Base-by-base conservation (phyloP, 2,888 invertebrate species). In the Chrysolina americana region DNA sequence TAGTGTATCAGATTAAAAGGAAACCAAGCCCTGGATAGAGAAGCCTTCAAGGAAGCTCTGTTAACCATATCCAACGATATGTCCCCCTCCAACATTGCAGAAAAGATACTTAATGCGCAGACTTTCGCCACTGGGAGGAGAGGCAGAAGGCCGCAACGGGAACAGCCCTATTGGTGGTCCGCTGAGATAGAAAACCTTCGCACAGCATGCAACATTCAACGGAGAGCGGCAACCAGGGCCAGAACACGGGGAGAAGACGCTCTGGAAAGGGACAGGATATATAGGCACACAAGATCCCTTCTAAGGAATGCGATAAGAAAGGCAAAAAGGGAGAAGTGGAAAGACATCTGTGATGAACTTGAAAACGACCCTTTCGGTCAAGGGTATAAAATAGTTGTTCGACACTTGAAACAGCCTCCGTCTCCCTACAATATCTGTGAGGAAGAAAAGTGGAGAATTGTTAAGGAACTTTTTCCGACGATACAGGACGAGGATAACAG, bases 131-230 rank as follows among this genome's bases (percentile, higher is more conserved):
- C 64, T 8, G 41, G 17, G 5, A 19, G 9, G 41, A 41, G 8
- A 23, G n/a, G n/a, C n/a, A n/a, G n/a, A n/a, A n/a, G n/a, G n/a
- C n/a, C n/a, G n/a, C 10, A n/a, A 23, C 8, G 28, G 11, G 11
- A 41, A 41, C 36, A 64, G 13, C 64, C 64, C 19, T 64, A 64
- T 17, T 64, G 64, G 64, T 64, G 64, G 41, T 19, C 41, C 41
- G 11, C 9, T 2, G 64, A 44, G n/a, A 41, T 36, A 5, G 19
- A 64, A 17, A n/a, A 13, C 0, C 36, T 11, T 2, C 41, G 36
- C 48, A 36, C 4, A 47, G 36, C 8, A 9, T 28, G 50, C 13
- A 48, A 50, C 11, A 50, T 9, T 2, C 1, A 23, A 8, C 19
- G 65, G 47, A 21, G 65, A 6, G 13, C 11, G 21, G 15, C 23